Conservation (phyloP, 2,113 vertebrate species). For the Monarcha castaneiventris region DNA sequence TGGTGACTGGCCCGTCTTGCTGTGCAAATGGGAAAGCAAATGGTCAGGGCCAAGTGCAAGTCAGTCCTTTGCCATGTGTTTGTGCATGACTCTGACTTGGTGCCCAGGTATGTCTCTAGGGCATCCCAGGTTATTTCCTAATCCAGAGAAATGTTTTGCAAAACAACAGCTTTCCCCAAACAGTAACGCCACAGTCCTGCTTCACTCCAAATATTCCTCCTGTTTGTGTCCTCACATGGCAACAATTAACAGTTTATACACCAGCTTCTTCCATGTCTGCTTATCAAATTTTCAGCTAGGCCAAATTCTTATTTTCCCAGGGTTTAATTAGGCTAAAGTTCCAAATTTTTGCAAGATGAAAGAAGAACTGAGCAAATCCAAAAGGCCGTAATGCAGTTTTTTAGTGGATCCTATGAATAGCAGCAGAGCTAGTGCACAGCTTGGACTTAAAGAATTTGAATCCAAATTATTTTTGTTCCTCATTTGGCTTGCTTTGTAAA, state of each 20-base stretch:
- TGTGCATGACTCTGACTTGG: conserved; percentile 74
- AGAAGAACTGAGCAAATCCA: neutral
- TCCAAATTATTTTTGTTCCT: neutral
- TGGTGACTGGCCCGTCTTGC: neutral
- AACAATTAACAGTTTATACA: neutral
- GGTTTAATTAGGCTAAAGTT: neutral
- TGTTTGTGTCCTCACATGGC: neutral
- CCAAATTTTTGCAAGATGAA: neutral
- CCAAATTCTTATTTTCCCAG: neutral
- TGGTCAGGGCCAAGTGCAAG: conserved; percentile 79
- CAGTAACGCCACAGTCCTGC: neutral
- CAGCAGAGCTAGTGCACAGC: neutral
- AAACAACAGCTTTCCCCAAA: conserved; percentile 60
- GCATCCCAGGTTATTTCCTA: conserved; percentile 8
- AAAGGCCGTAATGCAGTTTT: neutral
- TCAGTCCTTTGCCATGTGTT: conserved; percentile 75
- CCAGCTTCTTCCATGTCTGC: neutral
- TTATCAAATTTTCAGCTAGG: neutral
- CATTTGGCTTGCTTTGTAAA: neutral
- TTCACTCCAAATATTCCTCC: neutral
- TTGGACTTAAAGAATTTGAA: neutral
- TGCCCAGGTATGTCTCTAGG: conserved; percentile 79
- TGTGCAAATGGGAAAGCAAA: conserved; percentile 43
- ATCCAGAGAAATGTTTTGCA: neutral
- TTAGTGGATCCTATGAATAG: neutral